These are phyloP conservation scores for Phrixothrix hirtus DNA, from an alignment of 2,888 invertebrate genomes.

Conservation along the genomic window DNA sequence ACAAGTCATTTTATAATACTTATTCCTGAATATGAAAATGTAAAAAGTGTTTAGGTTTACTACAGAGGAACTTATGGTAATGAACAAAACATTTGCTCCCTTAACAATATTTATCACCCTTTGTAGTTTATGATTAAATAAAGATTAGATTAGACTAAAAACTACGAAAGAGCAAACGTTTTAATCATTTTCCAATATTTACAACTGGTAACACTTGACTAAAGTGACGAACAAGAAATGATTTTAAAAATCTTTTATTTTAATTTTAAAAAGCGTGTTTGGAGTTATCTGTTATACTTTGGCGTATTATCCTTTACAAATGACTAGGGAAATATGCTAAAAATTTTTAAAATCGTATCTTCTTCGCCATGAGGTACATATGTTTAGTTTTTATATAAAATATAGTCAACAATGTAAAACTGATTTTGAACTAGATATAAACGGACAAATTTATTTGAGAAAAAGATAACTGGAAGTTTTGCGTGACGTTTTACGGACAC, in stretches of 20 bases:
- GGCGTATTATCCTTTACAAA: no score
- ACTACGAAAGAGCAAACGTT: conserved; percentile 36
- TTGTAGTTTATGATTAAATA: conserved; percentile 42
- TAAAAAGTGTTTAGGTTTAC: conserved; percentile 45
- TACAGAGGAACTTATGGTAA: conserved; percentile 40
- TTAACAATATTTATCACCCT: conserved; percentile 44
- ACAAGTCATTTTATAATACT: conserved; percentile 50
- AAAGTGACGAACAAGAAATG: conserved; percentile 25
- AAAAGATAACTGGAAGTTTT: conserved; percentile 28
- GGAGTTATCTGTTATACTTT: neutral
- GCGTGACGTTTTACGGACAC: conserved; percentile 30
- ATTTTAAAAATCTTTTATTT: conserved; percentile 15
- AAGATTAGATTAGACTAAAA: conserved; percentile 46
- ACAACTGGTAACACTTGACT: conserved; percentile 35
- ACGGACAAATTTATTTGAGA: conserved; percentile 17
- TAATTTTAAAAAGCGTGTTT: no score
- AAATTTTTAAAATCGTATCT: conserved; percentile 22
- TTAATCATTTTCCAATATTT: conserved; percentile 38
- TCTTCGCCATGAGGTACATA: conserved; percentile 40
- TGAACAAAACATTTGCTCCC: conserved; percentile 32
- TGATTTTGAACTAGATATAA: conserved; percentile 32
- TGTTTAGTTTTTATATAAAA: conserved; percentile 44
- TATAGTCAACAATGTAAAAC: conserved; percentile 42
- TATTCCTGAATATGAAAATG: conserved; percentile 51
- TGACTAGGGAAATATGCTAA: conserved; percentile 1